Percentiles rank a stretch among this genome's conserved stretches.
Evolutionary conservation across 30 jellyfish, hydroid and myxozoan species (phyloP).

Genomic region (Aurelia sp.): DNA sequence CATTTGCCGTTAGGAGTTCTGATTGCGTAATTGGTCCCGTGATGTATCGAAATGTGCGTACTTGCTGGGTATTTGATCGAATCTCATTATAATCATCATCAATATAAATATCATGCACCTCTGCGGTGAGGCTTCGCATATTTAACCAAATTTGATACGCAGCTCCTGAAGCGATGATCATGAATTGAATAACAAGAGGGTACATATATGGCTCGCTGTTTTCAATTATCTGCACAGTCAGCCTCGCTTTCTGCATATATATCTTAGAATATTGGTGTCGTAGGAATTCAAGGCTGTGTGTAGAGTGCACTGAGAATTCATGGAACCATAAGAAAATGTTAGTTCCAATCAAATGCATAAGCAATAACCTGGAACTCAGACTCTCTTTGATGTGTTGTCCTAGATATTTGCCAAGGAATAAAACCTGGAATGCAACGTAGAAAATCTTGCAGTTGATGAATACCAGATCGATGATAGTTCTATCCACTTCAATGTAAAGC

Average conservation of each 20-base stretch:
- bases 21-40: slow-evolving; percentile 35
- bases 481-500: slow-evolving; percentile 37
- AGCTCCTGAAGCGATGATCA: slow-evolving; percentile 71
- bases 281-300: slow-evolving; percentile 46
- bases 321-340: slow-evolving; percentile 64
- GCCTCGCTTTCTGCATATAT: slow-evolving; percentile 6
- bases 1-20: slow-evolving; percentile 33
- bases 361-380: slow-evolving; percentile 28
- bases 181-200: slow-evolving; percentile 63
- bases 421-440: slow-evolving; percentile 58
- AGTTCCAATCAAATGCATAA: slow-evolving; percentile 65
- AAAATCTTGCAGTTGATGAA: slow-evolving; percentile 51
- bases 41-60: slow-evolving; percentile 42
- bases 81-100: slow-evolving; percentile 71
- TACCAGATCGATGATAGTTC: slow-evolving; percentile 21
- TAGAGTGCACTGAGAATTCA: slow-evolving; percentile 53
- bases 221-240: slow-evolving; percentile 36
- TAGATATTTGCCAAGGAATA: slow-evolving; percentile 45
- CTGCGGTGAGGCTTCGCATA: slow-evolving; percentile 52
- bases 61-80: slow-evolving; percentile 15
- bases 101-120: slow-evolving; percentile 62
- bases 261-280: slow-evolving; percentile 9
- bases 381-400: slow-evolving; percentile 47
- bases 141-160: slow-evolving; percentile 63
- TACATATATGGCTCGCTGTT: slow-evolving; percentile 60